phyloP scores from a whole-genome alignment of 2,797 vertebrate genomes.

The Vespertilio murinus region DNA sequence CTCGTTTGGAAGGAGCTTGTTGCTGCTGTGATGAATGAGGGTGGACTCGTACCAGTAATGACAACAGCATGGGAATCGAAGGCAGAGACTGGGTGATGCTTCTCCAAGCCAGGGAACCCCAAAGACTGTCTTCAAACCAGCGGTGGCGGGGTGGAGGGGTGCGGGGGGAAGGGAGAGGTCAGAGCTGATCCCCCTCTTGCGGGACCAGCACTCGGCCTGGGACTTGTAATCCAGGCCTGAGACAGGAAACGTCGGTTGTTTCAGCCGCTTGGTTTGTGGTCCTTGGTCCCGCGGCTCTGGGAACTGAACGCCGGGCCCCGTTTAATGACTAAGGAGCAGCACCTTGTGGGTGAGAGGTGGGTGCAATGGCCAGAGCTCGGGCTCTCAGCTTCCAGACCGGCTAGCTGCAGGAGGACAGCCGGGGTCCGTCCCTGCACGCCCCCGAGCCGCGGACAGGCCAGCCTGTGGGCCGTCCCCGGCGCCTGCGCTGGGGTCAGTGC shows the following conservation, averaged over 20 bases:
- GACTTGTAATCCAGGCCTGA: not conserved
- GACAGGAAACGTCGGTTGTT: not conserved
- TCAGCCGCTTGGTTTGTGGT: not conserved
- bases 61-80: not conserved
- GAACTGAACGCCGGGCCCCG: not conserved
- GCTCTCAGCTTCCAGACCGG: not conserved
- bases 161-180: rapidly evolving
- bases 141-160: no score
- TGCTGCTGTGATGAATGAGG: not conserved
- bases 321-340: not conserved
- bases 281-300: not conserved
- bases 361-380: no score
- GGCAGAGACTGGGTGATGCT: no score
- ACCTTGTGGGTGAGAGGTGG: not conserved
- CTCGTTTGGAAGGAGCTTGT: not conserved
- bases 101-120: not conserved
- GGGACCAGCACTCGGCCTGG: no score
- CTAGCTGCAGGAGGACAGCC: not conserved
- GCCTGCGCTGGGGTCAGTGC: not conserved
- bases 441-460: not conserved
- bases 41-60: not conserved
- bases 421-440: not conserved
- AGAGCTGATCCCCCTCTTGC: rapidly evolving
- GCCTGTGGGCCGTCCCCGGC: not conserved
- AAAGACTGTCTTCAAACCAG: not conserved